Evolutionary conservation across 2,888 invertebrate species (phyloP), one percentile per base, ranked within the genome.

Genomic region (Blastobasis lacticolella): DNA sequence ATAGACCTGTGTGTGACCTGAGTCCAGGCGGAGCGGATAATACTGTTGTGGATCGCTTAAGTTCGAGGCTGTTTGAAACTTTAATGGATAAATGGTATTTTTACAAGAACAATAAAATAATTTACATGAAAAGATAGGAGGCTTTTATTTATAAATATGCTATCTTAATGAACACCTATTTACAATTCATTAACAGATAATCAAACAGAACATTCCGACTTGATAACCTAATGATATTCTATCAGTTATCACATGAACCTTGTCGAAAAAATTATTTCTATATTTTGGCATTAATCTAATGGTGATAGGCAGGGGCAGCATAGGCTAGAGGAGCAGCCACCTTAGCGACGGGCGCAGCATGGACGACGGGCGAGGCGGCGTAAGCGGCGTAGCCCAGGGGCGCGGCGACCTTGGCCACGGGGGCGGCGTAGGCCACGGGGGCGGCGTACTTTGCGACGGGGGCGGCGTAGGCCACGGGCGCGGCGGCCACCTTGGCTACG

Each of bases 271-370:
- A 23, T 59, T 59, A 62, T 62, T 69, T 54, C 63, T 73, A 71
- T 54, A 56, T 60, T 81, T 81, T 83, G 78, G 78, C 63, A 69
- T 71, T 51, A 61, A 54, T 62, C 79, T 71, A 84, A 66, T 86
- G 84, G 72, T 83, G 79, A 73, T 83, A 83, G 56, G 71, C 59
- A 9, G 70, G 67, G 37, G 72, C 60, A 49, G 67, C 54, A 62
- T 72, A 68, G 49, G 59, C 61, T 9, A 66, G 54, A 45, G 58
- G 69, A 45, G 66, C 62, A 38, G 65, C 59, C 42, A 56, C 50
- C 49, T 60, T 60, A 40, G 62, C 59, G 5, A 63, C 54, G 45
- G 64, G 67, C 37, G 64, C 62, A 44, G 58, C 55, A 46, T 69
- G 66, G 49, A 63, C 64, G n/a, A 66, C 59, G 36, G 71, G 65